Percentiles rank a stretch among this genome's conserved stretches.
Conservation (phyloP, 1,140 invertebrate genomes). For the Papilio helenus region DNA sequence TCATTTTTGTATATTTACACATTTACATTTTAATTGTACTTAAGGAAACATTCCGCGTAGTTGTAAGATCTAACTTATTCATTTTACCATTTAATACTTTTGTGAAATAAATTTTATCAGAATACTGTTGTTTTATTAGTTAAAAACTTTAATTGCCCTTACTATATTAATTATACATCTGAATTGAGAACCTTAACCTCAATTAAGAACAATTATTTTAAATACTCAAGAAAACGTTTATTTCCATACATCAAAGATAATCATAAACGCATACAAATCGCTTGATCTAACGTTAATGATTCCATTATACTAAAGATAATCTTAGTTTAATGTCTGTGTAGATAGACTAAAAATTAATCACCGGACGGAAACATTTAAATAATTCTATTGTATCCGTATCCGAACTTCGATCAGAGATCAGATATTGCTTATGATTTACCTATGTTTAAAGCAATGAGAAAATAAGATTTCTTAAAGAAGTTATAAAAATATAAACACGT, state of each 20-base stretch:
- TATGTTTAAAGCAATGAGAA: background rate
- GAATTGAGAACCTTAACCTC: too few relatives aligned
- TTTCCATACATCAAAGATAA: background rate
- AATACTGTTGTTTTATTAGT: constrained; percentile 7
- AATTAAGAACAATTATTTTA: background rate
- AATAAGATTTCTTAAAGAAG: background rate
- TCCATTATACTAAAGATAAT: background rate
- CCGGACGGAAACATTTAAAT: background rate
- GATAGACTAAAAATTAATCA: background rate
- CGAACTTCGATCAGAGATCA: constrained; percentile 16
- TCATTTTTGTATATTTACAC: constrained; percentile 32
- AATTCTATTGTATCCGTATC: constrained; percentile 24
- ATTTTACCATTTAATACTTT: constrained; percentile 45
- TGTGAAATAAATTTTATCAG: constrained; percentile 44
- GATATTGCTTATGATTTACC: constrained; percentile 26
- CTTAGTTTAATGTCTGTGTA: background rate
- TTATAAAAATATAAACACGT: background rate
- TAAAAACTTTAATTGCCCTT: background rate
- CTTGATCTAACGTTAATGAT: background rate
- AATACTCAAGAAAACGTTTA: background rate
- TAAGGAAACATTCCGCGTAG: constrained; percentile 45
- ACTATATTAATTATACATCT: too few relatives aligned
- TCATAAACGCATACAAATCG: background rate
- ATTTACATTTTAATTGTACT: constrained; percentile 29
- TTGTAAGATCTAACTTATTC: constrained; percentile 47